Base-by-base conservation (phyloP, 2,888 invertebrate genomes). In the Dinocampus coccinellae region DNA sequence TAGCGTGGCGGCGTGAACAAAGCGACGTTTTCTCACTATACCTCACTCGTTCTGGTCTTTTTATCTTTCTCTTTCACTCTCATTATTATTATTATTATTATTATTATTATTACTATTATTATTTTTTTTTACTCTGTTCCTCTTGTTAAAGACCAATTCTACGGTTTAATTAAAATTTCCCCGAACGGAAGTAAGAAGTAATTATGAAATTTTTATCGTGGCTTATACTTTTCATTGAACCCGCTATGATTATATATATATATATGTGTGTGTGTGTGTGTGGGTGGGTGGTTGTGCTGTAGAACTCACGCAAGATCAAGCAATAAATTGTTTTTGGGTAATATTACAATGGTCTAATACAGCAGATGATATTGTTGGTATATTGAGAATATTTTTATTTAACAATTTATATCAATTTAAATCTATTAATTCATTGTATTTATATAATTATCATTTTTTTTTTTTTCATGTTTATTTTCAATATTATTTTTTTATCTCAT, bases 171-270 rank as follows among this genome's bases (percentile, higher is more conserved):
- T 82, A 82, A 83, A 82, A 83, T 80, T 82, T 78, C 78, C 80
- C 80, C 80, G 79, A 81, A 82, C 79, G 78, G 81, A 80, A 78
- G 81, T 81, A 81, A 82, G 81, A 83, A 82, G 82, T 81, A 83
- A 83, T 82, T 83, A 83, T 82, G 82, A 82, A 81, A 82, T 82
- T 83, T 82, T 82, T 83, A 83, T 82, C 81, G 78, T 80, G 57
- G 71, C 71, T 71, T 71, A 55, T 55, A 71, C 62, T 71, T 71
- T 71, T 67, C 67, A 71, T 71, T 71, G 71, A 58, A 26, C 39
- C 39, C 7, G 29, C 3, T 29, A n/a, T n/a, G n/a, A n/a, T n/a
- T n/a, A n/a, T n/a, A n/a, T n/a, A n/a, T n/a, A n/a, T n/a, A n/a
- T n/a, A n/a, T n/a, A n/a, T n/a, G n/a, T n/a, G n/a, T n/a, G n/a